phyloP scores from a whole-genome alignment of 2,888 invertebrate species.

The Cinara cedri region DNA sequence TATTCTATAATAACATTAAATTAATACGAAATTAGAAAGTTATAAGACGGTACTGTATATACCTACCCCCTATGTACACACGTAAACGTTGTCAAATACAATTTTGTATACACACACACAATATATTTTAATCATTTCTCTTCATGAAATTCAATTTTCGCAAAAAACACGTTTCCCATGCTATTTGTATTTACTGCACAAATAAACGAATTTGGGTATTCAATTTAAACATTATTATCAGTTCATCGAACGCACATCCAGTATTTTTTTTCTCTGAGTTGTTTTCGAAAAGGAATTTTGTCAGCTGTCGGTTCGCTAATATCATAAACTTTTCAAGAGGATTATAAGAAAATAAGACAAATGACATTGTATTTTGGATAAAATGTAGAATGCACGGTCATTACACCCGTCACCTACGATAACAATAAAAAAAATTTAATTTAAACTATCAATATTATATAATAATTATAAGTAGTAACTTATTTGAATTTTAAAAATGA shows the following conservation, averaged over 20 bases:
- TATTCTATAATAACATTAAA: no score
- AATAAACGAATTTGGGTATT: slow-evolving; percentile 17
- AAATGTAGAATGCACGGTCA: slow-evolving; percentile 2
- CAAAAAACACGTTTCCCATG: background rate
- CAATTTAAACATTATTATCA: slow-evolving; percentile 11
- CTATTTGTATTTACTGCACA: background rate
- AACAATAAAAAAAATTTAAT: no score
- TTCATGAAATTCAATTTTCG: background rate
- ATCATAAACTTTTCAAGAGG: background rate
- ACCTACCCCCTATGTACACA: no score
- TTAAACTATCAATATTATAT: no score
- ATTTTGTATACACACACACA: no score
- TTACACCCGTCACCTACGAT: background rate
- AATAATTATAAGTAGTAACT: no score
- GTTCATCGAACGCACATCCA: background rate
- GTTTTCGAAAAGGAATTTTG: slow-evolving; percentile 17
- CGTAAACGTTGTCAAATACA: no score
- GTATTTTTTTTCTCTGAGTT: background rate
- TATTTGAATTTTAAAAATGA: no score
- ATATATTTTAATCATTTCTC: no score
- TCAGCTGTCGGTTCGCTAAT: slow-evolving; percentile 16
- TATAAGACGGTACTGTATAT: no score
- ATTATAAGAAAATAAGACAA: slow-evolving; percentile 15
- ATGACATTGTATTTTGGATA: slow-evolving; percentile 3
- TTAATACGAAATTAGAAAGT: no score